These are phyloP conservation scores for Macrotus californicus DNA, from an alignment of 2,113 vertebrate species.

Conservation along the genomic window DNA sequence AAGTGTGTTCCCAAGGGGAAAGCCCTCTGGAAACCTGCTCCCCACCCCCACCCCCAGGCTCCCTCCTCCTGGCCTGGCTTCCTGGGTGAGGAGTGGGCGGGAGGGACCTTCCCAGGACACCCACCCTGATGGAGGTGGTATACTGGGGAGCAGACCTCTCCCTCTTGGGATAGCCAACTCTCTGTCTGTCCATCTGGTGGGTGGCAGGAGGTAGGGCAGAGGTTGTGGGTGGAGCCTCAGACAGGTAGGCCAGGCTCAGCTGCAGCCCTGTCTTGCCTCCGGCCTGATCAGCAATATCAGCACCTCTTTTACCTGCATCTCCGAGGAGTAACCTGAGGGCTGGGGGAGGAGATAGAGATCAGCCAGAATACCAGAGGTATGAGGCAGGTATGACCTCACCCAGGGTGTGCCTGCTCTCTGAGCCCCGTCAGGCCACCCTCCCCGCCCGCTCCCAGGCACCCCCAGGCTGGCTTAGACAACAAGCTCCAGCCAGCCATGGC, in stretches of 20 bases:
- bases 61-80: background rate
- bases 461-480: constrained; percentile 22
- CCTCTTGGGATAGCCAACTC: background rate
- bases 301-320: constrained; percentile 50
- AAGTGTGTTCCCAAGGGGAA: background rate
- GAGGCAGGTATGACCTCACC: constrained; percentile 74
- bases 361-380: constrained; percentile 71
- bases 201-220: background rate
- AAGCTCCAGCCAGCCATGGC: constrained; percentile 49
- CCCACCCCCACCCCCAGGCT: background rate
- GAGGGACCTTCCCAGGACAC: background rate
- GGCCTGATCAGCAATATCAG: constrained; percentile 22
- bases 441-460: constrained; percentile 25
- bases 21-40: background rate
- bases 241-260: constrained; percentile 26
- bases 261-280: background rate
- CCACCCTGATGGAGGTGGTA: background rate
- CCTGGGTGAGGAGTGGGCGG: background rate
- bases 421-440: constrained; percentile 56
- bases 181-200: background rate
- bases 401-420: constrained; percentile 66
- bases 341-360: constrained; percentile 66
- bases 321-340: constrained; percentile 9
- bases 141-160: background rate
- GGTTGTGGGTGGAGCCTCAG: background rate